phyloP scores from a whole-genome alignment of 1,140 invertebrate species.

The Druon quercuslanigerum region DNA sequence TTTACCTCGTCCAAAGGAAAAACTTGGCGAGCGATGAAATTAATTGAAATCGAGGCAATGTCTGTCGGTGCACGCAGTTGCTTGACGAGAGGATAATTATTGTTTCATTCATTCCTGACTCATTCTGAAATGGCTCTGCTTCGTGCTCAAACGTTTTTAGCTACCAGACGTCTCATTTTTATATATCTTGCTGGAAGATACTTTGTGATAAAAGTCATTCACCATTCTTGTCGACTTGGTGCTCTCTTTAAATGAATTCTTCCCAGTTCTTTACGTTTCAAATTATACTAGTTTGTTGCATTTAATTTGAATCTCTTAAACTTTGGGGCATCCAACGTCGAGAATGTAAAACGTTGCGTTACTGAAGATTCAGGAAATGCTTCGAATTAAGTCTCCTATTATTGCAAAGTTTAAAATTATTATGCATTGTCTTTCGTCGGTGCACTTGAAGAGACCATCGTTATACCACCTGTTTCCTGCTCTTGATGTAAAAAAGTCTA shows the following conservation, averaged over 20 bases:
- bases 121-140: neutral
- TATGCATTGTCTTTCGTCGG: constrained; percentile 21
- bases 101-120: constrained; percentile 6
- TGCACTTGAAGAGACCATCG: constrained; percentile 24
- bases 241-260: neutral
- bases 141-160: neutral
- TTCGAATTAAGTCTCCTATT: constrained; percentile 14
- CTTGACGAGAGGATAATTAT: constrained; percentile 22
- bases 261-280: neutral
- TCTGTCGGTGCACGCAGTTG: constrained; percentile 11
- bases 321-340: neutral
- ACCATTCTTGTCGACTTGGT: too few relatives aligned
- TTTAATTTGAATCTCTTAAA: neutral
- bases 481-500: constrained; percentile 9
- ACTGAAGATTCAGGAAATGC: constrained; percentile 8
- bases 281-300: neutral
- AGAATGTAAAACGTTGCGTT: too few relatives aligned
- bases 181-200: neutral
- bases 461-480: constrained; percentile 31
- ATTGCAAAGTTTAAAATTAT: constrained; percentile 12
- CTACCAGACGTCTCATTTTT: neutral
- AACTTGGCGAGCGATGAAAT: constrained; percentile 55
- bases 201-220: neutral
- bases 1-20: constrained; percentile 36
- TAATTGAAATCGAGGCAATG: constrained; percentile 62